These are phyloP conservation scores for Leucoptera coffeella DNA, from an alignment of 2,888 invertebrate genomes.

Conservation along the genomic window DNA sequence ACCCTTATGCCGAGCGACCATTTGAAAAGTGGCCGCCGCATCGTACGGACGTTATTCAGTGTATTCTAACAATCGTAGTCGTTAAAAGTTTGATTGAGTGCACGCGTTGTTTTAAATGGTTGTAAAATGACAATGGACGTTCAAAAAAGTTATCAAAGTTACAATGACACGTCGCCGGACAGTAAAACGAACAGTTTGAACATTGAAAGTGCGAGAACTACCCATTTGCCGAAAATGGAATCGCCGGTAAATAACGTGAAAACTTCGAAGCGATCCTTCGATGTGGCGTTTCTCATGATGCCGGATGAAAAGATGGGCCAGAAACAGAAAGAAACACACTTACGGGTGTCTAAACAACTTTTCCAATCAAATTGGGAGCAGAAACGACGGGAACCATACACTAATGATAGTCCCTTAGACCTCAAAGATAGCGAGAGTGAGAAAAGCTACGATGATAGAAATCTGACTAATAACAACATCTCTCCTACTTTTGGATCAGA, in stretches of 20 bases:
- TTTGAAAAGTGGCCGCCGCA: slow-evolving; percentile 32
- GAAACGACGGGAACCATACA: slow-evolving; percentile 30
- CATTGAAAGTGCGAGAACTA: slow-evolving; percentile 45
- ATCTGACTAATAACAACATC: slow-evolving; percentile 35
- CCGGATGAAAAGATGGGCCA: slow-evolving; percentile 76
- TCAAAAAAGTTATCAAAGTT: slow-evolving; percentile 45
- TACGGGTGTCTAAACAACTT: slow-evolving; percentile 43
- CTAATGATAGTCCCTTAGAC: slow-evolving; percentile 26
- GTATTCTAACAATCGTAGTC: too few species aligned
- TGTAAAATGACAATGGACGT: slow-evolving; percentile 67
- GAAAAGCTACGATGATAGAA: slow-evolving; percentile 18
- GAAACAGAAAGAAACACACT: slow-evolving; percentile 52
- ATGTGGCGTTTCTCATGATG: slow-evolving; percentile 85
- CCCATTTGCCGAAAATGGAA: slow-evolving; percentile 26
- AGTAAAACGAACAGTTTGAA: slow-evolving; percentile 35
- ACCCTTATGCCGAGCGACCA: slow-evolving; percentile 44
- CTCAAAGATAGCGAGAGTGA: slow-evolving; percentile 23
- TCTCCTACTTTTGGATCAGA: slow-evolving; percentile 44
- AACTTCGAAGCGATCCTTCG: slow-evolving; percentile 73
- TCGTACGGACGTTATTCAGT: slow-evolving; percentile 46
- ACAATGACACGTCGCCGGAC: slow-evolving; percentile 41
- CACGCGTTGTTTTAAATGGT: slow-evolving; percentile 37
- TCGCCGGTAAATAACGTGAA: slow-evolving; percentile 30
- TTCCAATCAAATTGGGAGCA: slow-evolving; percentile 45
- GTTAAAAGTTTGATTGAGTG: too few species aligned